Conservation (phyloP, 2,113 vertebrate genomes). For the Seriola aureovittata region DNA sequence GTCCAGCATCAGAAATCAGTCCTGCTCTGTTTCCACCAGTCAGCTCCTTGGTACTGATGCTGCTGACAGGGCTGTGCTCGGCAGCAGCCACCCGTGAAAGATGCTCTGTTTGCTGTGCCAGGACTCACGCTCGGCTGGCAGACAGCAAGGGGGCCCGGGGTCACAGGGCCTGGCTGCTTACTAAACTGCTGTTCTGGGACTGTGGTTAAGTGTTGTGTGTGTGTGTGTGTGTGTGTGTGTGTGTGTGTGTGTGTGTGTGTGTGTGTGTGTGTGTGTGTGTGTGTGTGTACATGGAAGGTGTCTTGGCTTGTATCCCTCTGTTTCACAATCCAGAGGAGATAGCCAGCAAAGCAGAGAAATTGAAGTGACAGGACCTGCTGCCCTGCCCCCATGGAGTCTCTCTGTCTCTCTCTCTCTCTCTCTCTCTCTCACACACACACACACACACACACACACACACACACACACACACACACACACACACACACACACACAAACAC, state of each 20-base stretch:
- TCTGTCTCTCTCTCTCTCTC: background rate
- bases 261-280: background rate
- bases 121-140: slow-evolving; percentile 27
- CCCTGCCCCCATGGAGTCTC: slow-evolving; percentile 12
- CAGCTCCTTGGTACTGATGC: slow-evolving; percentile 17
- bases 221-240: background rate
- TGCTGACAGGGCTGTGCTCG: slow-evolving; percentile 26
- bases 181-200: slow-evolving; percentile 22
- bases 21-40: slow-evolving; percentile 34
- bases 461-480: background rate
- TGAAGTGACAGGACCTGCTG: slow-evolving; percentile 53
- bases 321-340: slow-evolving; percentile 33
- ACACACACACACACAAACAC: background rate
- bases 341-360: slow-evolving; percentile 42
- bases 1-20: slow-evolving; percentile 27
- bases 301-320: slow-evolving; percentile 6
- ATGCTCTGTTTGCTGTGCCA: slow-evolving; percentile 42
- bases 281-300: background rate
- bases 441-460: background rate
- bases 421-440: no score
- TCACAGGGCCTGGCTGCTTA: background rate
- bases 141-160: background rate
- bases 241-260: background rate
- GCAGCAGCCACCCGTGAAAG: slow-evolving; percentile 47
- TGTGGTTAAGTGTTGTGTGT: background rate